Evolutionary conservation across 2,888 invertebrate species (phyloP).

Genomic region (Hoplodrina ambigua): DNA sequence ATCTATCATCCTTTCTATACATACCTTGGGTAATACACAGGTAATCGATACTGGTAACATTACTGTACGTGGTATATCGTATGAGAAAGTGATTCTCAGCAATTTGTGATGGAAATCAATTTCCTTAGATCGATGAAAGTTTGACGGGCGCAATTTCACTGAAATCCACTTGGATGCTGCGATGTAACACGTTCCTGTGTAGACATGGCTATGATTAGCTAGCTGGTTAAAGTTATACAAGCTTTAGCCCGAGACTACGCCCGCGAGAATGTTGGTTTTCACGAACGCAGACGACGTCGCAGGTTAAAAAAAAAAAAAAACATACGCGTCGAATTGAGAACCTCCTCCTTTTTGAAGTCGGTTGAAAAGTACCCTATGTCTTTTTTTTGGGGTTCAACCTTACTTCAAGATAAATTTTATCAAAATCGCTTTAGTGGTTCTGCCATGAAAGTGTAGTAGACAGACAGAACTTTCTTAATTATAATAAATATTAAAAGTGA

Average conservation of each 20-base stretch:
- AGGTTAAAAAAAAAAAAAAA: neutral
- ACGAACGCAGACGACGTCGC: neutral
- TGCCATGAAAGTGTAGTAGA: too few relatives aligned
- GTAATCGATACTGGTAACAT: conserved; percentile 43
- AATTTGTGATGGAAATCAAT: conserved; percentile 70
- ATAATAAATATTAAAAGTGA: too few relatives aligned
- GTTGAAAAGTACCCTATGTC: too few relatives aligned
- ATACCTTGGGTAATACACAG: conserved; percentile 30
- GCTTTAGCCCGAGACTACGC: neutral
- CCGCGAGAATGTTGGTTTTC: neutral
- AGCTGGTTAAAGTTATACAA: neutral
- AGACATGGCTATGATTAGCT: conserved; percentile 34
- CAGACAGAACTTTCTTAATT: too few relatives aligned
- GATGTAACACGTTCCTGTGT: conserved; percentile 46
- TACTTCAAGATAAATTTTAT: too few relatives aligned
- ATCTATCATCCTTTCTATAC: conserved; percentile 4
- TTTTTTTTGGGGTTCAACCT: neutral
- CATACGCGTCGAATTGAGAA: too few relatives aligned
- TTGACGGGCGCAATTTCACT: conserved; percentile 48
- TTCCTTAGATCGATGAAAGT: conserved; percentile 72
- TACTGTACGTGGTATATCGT: conserved; percentile 47
- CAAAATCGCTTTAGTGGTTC: too few relatives aligned
- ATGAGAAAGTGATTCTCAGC: conserved; percentile 69
- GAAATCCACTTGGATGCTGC: conserved; percentile 36
- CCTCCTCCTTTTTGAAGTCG: too few relatives aligned